phyloP scores from a whole-genome alignment of 1,140 invertebrate species.

The Zaprionus vittiger region DNA sequence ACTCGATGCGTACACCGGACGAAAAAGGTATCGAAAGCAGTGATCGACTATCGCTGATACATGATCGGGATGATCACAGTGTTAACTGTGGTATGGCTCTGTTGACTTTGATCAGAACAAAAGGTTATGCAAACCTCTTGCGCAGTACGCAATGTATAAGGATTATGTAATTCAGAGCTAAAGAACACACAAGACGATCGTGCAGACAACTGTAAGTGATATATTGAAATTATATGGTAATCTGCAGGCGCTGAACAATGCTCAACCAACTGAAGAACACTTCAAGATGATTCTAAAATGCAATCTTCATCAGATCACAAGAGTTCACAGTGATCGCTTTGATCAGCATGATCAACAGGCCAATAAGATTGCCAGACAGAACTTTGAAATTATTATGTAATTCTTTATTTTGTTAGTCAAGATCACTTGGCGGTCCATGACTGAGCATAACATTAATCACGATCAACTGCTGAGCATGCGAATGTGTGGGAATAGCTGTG shows the following conservation, averaged over 20 bases:
- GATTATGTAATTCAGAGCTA: not conserved
- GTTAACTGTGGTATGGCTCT: not conserved
- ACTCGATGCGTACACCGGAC: not conserved
- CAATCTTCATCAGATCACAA: no score
- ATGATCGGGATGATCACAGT: not conserved
- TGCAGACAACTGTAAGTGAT: not conserved
- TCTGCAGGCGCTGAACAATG: no score
- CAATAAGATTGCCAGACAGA: not conserved
- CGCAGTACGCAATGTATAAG: not conserved
- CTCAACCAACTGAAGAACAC: not conserved
- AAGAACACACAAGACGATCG: not conserved
- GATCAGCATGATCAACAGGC: not conserved
- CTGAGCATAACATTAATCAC: conserved; percentile 1
- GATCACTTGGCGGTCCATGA: conserved; percentile 25
- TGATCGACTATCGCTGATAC: not conserved
- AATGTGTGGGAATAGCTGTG: not conserved
- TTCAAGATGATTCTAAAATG: not conserved
- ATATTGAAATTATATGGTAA: no score
- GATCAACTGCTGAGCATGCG: not conserved
- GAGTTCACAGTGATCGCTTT: not conserved
- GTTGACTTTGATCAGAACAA: conserved; percentile 2
- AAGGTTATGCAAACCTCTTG: not conserved
- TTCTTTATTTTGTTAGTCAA: not conserved
- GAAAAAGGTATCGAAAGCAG: not conserved
- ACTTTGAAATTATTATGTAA: not conserved